Evolutionary conservation across 1,140 invertebrate genomes (phyloP), one percentile per base, ranked within the genome.

Genomic region (Leptinotarsa lineolata): DNA sequence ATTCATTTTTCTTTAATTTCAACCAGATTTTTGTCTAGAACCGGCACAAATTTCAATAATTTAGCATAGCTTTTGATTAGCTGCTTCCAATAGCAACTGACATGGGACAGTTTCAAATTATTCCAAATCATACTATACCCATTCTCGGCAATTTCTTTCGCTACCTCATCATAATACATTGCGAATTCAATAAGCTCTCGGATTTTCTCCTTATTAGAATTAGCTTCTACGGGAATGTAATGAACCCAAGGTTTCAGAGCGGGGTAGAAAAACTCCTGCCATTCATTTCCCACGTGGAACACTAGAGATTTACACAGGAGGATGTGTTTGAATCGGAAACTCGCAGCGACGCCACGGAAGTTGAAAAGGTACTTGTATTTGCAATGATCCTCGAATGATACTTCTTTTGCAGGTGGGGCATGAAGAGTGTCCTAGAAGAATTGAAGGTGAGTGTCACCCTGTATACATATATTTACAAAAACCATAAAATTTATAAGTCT

Each of bases 311-410:
- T 90, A 84, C 97, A 99, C 0, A 99, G 85, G 82, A 99, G 97
- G 30, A 99, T 88, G 87, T 99, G 97, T 81, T 98, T 98, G 39
- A 97, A 91, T n/a, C 97, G 88, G 84, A 99, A 99, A 84, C 96
- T 98, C 22, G 97, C 97, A 16, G 97, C 96, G 0, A 99, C 97
- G 21, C 97, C 97, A 74, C 96, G 89, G 83, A 95, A 98, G 86
- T 99, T 99, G 80, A 98, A 98, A 67, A 99, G 86, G 87, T 97
- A 98, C 85, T 96, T 97, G 84, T 94, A 97, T 83, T 91, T 88
- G 85, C 97, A 99, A 85, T 99, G 97, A 59, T 95, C 90, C 87
- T 97, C 95, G 74, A 99, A 90, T 21, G 92, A 89, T 1, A 97
- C 92, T 88, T 98, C 97, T 79, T 88, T 78, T 0, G 96, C 97